Percentiles rank a stretch among this genome's conserved stretches.
Evolutionary conservation across 1,140 invertebrate genomes (phyloP).

Genomic region (Drosophila malerkotliana): DNA sequence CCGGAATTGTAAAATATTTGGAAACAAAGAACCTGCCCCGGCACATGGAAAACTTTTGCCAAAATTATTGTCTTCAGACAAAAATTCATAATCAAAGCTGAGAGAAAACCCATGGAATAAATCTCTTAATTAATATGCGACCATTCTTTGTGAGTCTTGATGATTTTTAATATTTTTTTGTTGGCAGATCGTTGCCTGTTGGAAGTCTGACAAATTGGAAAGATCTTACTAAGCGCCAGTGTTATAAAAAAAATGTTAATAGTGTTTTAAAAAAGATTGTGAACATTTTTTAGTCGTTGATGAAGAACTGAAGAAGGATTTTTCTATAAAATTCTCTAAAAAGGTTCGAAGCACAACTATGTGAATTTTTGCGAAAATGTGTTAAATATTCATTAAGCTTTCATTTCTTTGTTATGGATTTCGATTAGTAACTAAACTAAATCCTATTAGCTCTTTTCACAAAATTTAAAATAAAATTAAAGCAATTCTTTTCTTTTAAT

Average conservation of each 20-base stretch:
- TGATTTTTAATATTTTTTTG: constrained; percentile 2
- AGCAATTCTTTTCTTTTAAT: too few species aligned
- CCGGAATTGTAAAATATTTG: not conserved
- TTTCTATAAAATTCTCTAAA: not conserved
- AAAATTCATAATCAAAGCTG: constrained; percentile 12
- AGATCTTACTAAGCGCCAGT: constrained; percentile 10
- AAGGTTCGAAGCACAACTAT: not conserved
- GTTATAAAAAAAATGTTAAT: not conserved
- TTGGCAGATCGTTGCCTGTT: constrained; percentile 7
- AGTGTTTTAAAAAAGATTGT: not conserved
- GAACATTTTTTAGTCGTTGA: not conserved
- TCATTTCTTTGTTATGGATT: too few species aligned
- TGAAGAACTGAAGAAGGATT: not conserved
- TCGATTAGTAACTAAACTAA: too few species aligned
- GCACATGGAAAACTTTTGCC: constrained; percentile 38
- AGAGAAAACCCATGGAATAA: constrained; percentile 10
- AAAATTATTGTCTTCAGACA: constrained; percentile 10
- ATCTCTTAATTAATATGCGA: constrained; percentile 41
- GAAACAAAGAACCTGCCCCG: not conserved
- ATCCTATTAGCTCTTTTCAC: too few species aligned
- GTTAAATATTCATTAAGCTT: too few species aligned
- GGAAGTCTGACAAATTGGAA: constrained; percentile 40
- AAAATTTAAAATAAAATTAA: too few species aligned
- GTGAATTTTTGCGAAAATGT: too few species aligned
- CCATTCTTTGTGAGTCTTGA: not conserved